Evolutionary conservation across 2,888 invertebrate species (phyloP), one percentile per base, ranked within the genome.

Genomic region (Chromoteleia sp.): DNA sequence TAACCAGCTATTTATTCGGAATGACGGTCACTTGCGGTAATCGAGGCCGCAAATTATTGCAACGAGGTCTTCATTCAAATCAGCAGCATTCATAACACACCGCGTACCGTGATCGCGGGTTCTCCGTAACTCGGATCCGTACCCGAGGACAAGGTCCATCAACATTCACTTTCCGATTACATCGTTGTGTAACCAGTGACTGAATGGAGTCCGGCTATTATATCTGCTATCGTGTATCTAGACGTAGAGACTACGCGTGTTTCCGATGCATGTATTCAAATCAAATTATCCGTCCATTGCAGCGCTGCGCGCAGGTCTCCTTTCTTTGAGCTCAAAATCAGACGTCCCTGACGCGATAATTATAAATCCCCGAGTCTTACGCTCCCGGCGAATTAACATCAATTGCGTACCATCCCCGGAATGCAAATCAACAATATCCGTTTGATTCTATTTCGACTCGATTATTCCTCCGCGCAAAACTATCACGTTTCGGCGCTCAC

Each of bases 351-450:
- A 45, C 30, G 36, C 39, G 29, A 52, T 12, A 21, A 41, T 63
- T 39, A 39, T 41, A 14, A 73, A 52, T 52, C 50, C 52, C 50
- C 30, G 2, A 15, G 25, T 33, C 45, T 54, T 56, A 54, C 33
- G n/a, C n/a, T n/a, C 6, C 6, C 25, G 41, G 12, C 8, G 30
- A 10, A 17, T 56, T 43, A 30, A 52, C 61, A 61, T 73, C 52
- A 73, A 73, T 43, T 7, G 10, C 50, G 0, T 2, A 7, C 36
- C 8, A 15, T 7, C 12, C 12, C 68, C 10, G 3, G 3, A 5
- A 75, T 75, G 39, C 65, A 65, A 75, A 75, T 75, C 48, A 75
- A 65, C 58, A 75, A 75, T 75, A 75, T 65, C 74, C 74, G 74
- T 56, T 65, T 65, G 56, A 75, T 65, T 75, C 61, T 33, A 73